Conservation (phyloP, 64 coral and sea anemone species). For the Stichodactyla helianthus region DNA sequence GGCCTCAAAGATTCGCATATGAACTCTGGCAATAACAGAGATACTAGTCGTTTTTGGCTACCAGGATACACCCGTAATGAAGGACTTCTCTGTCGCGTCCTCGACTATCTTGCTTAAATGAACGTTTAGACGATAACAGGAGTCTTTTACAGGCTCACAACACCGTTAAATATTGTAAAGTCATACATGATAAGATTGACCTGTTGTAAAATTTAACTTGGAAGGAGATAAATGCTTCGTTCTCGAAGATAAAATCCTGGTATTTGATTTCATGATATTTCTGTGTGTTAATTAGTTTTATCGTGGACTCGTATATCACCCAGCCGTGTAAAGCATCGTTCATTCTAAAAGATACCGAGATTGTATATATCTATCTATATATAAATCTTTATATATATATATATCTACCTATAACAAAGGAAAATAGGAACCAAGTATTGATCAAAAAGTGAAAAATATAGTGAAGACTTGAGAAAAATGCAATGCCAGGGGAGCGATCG, state of each 20-base stretch:
- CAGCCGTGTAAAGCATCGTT: constrained; percentile 43
- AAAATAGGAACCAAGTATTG: neutral
- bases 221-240: constrained; percentile 59
- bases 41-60: neutral
- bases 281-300: constrained; percentile 75
- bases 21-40: neutral
- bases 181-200: constrained; percentile 48
- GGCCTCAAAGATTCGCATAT: constrained; percentile 20
- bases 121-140: constrained; percentile 11
- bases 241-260: constrained; percentile 60
- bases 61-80: neutral
- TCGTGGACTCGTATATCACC: constrained; percentile 65
- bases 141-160: constrained; percentile 23
- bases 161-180: constrained; percentile 70
- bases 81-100: neutral
- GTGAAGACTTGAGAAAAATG: neutral
- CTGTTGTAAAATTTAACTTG: constrained; percentile 47
- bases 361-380: constrained; percentile 30
- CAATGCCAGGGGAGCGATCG: neutral
- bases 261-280: constrained; percentile 81
- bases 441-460: neutral
- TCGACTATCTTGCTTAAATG: constrained; percentile 8
- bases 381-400: constrained; percentile 7
- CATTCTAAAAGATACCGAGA: constrained; percentile 46
- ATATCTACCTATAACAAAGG: constrained; percentile 13